Conservation (phyloP, 92 coral and sea anemone genomes). For the Epizoanthus illoricatus region DNA sequence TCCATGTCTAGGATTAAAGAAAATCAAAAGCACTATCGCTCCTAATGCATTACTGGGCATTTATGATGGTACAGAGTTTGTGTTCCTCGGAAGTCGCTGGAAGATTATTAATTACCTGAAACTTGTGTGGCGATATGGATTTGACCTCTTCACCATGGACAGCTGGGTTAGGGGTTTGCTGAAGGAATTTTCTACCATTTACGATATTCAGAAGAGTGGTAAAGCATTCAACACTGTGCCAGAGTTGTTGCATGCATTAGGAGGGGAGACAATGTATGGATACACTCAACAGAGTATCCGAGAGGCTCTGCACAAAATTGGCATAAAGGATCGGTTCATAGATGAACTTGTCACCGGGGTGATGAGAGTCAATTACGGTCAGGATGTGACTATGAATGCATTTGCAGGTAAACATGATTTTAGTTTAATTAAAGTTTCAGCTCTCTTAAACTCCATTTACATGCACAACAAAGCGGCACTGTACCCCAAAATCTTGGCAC, state of each 20-base stretch:
- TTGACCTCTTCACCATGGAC: conserved; percentile 78
- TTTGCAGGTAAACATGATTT: conserved; percentile 81
- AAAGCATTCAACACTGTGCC: conserved; percentile 68
- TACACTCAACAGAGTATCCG: conserved; percentile 66
- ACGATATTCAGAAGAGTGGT: conserved; percentile 67
- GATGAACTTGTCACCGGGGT: conserved; percentile 90
- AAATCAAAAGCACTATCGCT: conserved; percentile 59
- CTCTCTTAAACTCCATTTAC: too few species aligned
- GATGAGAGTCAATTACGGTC: conserved; percentile 97
- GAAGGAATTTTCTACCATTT: conserved; percentile 72
- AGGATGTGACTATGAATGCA: conserved; percentile 87
- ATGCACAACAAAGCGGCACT: too few species aligned
- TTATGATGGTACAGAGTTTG: conserved; percentile 80
- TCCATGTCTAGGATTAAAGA: conserved; percentile 63
- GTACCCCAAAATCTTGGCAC: too few species aligned
- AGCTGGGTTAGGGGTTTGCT: conserved; percentile 67
- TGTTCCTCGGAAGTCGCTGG: conserved; percentile 83
- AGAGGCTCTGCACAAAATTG: conserved; percentile 63
- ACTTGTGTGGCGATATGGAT: conserved; percentile 91
- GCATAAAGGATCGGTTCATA: conserved; percentile 72
- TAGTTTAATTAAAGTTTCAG: neutral
- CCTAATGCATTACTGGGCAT: conserved; percentile 68
- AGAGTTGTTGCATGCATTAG: conserved; percentile 77
- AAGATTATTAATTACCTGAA: conserved; percentile 75
- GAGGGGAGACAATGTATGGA: conserved; percentile 73